Evolutionary conservation across 37 sponge, comb jelly and placozoan species (phyloP), one percentile per base, ranked within the genome.

Genomic region (Theonella swinhoei): DNA sequence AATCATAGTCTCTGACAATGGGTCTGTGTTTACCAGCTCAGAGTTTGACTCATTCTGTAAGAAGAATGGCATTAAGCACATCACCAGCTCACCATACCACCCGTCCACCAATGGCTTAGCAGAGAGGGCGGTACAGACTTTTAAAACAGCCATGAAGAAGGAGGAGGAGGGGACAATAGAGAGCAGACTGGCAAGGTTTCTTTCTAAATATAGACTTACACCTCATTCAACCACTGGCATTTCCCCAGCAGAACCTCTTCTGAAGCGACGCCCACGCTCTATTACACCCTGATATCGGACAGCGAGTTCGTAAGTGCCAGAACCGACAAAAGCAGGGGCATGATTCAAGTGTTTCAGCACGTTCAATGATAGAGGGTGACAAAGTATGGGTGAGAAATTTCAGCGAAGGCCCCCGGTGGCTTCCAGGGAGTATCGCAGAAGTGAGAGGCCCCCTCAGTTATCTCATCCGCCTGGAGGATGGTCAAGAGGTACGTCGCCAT

Each of bases 361-460:
- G 74, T 22, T 64, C 40, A 5, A 76, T 84, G 39, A 59, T 31
- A 1, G 68, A 17, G 4, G 85, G 85, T 37, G 76, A 84, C n/a
- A 24, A 25, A 76, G 85, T 84, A 14, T 84, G 66, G 75, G 85
- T 70, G 39, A 26, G 54, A 39, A 35, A 84, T 83, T 83, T 74
- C 77, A 39, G 23, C 1, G 30, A 23, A 14, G 33, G 22, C 29
- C 35, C 37, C 24, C 34, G 20, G 0, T 84, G 85, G 77, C 23
- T 84, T 38, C 76, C 76, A 28, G 85, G 85, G 24, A 41, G 7
- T 0, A 70, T 84, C 30, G 31, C 34, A 0, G 42, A 64, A 5
- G 47, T 30, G 23, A 72, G 68, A 11, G 68, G 85, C 26, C 77
- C 85, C 31, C 47, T 84, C 25, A 76, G 68, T 9, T 84, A 30